Base-by-base conservation (phyloP, 2,113 vertebrate species). In the Ceratotherium simum region DNA sequence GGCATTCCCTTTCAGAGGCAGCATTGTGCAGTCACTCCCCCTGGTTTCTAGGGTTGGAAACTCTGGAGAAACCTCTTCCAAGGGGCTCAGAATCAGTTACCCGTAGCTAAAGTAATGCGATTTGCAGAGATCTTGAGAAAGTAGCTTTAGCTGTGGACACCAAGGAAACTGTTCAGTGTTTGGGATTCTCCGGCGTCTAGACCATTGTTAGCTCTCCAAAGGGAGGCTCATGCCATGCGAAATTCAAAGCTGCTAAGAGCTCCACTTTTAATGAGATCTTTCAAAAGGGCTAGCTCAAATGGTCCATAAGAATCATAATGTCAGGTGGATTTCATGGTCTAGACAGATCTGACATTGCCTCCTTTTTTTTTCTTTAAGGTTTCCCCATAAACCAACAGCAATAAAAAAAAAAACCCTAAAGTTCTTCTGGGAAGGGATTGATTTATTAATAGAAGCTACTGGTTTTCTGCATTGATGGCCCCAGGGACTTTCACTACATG, bases 301-400 rank as follows among this genome's bases (percentile, higher is more conserved):
- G 95, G 97, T 98, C 96, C 84, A 12, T 97, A 98, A 98, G 96
- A 98, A 98, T 98, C 98, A 98, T 98, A 98, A 99, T 97, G 98
- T 98, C 99, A 98, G 96, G 97, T 97, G 3, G 96, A 99, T 99
- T 99, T 99, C 98, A 99, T 98, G 98, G 98, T 98, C 97, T 81
- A 97, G 89, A 91, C 91, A 98, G 98, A 99, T 99, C 98, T 99
- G 98, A 98, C 98, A 96, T 94, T 88, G 89, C 21, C 73, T 12
- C 13, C 36, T 1, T 42, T 54, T 81, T 82, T 80, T 86, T 80
- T 51, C 83, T 98, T 97, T 97, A 94, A 97, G 75, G 23, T 91
- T 97, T 97, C 29, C 14, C 13, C 60, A 93, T 97, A 97, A 98
- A 98, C 92, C 82, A 98, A 83, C 27, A 90, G 60, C 92, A 97